Percentiles rank a stretch among this genome's conserved stretches.
phyloP scores from a whole-genome alignment of 2,888 invertebrate genomes.

The Anthrax anthrax region DNA sequence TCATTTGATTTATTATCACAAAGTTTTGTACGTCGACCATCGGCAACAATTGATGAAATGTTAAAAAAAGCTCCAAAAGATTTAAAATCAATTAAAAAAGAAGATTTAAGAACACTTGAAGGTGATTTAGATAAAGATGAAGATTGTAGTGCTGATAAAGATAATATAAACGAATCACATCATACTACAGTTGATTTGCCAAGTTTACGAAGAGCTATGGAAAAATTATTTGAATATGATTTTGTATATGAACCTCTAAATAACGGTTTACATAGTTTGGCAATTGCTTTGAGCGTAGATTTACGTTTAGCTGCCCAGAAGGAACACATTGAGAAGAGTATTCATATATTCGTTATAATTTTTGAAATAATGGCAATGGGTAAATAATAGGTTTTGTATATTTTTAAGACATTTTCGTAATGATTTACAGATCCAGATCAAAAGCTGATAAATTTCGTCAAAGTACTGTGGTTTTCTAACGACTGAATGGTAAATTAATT shows the following conservation, averaged over 20 bases:
- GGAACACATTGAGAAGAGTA: slow-evolving; percentile 22
- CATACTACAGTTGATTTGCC: slow-evolving; percentile 45
- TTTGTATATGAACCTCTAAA: slow-evolving; percentile 26
- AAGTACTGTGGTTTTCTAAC: too few relatives aligned
- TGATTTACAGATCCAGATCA: too few relatives aligned
- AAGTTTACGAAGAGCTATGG: slow-evolving; percentile 37
- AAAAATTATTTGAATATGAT: slow-evolving; percentile 25
- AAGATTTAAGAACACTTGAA: slow-evolving; percentile 55
- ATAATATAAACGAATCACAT: slow-evolving; percentile 10
- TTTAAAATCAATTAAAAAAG: slow-evolving; percentile 47
- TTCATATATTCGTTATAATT: slow-evolving; percentile 50
- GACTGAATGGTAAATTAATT: too few relatives aligned
- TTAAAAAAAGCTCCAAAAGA: slow-evolving; percentile 40
- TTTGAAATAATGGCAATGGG: slow-evolving; percentile 64
- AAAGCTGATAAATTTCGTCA: too few relatives aligned
- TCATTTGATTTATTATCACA: slow-evolving; percentile 52
- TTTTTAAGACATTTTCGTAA: neutral
- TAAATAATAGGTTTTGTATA: slow-evolving; percentile 17
- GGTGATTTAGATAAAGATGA: slow-evolving; percentile 79
- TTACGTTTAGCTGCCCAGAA: slow-evolving; percentile 13
- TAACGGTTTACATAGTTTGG: slow-evolving; percentile 16
- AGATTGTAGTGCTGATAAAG: slow-evolving; percentile 44
- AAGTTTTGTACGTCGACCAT: slow-evolving; percentile 44
- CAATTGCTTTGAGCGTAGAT: slow-evolving; percentile 14
- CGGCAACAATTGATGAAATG: slow-evolving; percentile 38